These are phyloP conservation scores for Dicerorhinus sumatrensis DNA, from an alignment of 2,113 vertebrate genomes.

Conservation along the genomic window DNA sequence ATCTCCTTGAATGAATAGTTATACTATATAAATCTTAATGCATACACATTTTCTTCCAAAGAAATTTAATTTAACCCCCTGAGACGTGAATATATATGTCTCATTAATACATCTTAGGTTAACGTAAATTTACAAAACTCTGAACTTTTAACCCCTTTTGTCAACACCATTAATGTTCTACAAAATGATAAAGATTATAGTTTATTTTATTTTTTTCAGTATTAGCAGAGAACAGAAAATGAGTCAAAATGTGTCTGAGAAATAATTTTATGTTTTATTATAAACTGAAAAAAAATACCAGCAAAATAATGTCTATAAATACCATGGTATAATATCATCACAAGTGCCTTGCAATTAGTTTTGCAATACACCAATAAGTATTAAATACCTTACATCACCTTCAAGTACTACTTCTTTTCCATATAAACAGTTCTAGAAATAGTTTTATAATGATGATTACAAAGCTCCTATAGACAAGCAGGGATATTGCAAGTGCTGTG, in stretches of 20 bases:
- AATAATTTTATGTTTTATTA: not conserved
- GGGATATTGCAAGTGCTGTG: accelerated
- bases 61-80: not conserved
- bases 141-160: not conserved
- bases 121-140: not conserved
- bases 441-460: not conserved
- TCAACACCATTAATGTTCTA: not conserved
- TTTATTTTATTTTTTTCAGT: not conserved
- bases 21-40: not conserved
- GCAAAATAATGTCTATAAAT: not conserved
- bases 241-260: not conserved
- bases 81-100: not conserved
- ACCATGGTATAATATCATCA: not conserved
- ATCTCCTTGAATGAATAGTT: not conserved
- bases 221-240: not conserved
- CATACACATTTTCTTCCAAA: slow-evolving; percentile 1
- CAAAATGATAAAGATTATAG: not conserved
- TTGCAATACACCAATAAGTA: not conserved
- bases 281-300: not conserved
- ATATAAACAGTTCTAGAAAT: not conserved
- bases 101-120: not conserved
- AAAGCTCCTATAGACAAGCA: not conserved
- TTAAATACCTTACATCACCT: not conserved
- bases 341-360: not conserved
- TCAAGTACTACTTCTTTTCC: not conserved